Evolutionary conservation across 1,140 invertebrate genomes (phyloP), one percentile per base, ranked within the genome.

Genomic region (Heliconius himera): DNA sequence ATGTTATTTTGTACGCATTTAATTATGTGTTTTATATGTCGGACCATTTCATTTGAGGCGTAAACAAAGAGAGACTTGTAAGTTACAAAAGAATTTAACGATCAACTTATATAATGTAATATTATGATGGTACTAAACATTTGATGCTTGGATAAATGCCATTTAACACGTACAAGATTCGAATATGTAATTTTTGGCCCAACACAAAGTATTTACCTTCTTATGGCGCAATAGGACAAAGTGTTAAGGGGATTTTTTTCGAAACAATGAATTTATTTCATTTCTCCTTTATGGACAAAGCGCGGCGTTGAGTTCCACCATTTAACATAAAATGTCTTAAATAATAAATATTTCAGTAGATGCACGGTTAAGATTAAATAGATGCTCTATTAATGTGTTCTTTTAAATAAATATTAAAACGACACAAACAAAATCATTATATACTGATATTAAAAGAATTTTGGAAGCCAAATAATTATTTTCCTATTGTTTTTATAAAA

Each of bases 401-500:
- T 26, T 26, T 26, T 26, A 26, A 26, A 26, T 26, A 26, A 26
- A 26, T 26, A 26, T 26, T 26, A 26, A 26, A 26, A 26, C 26
- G 26, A 26, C 26, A 26, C 26, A 26, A 26, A 26, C 1, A 26
- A 26, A 26, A 26, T 26, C 26, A 26, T 26, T 26, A 26, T 26
- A 26, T 26, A 26, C 26, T 1, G 26, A 26, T 26, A 33, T 51
- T 51, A 20, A 51, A 51, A 51, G 4, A 51, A 20, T 18, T 51
- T 2, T 11, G 8, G 54, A 56, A 3, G 49, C 72, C 20, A 74
- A 72, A 74, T 70, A 56, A 75, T 70, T 71, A 13, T 66, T 66
- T 29, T 66, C 11, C 3, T 29, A 1, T 16, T 16, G n/a, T 66
- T 29, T 60, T 66, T 16, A 16, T 46, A 29, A 1, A 66, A 66